A percentile compares a stretch with the other conserved stretches of the same genome.
phyloP scores from a whole-genome alignment of 2,797 vertebrate species.

The Coccyzus lansbergi region DNA sequence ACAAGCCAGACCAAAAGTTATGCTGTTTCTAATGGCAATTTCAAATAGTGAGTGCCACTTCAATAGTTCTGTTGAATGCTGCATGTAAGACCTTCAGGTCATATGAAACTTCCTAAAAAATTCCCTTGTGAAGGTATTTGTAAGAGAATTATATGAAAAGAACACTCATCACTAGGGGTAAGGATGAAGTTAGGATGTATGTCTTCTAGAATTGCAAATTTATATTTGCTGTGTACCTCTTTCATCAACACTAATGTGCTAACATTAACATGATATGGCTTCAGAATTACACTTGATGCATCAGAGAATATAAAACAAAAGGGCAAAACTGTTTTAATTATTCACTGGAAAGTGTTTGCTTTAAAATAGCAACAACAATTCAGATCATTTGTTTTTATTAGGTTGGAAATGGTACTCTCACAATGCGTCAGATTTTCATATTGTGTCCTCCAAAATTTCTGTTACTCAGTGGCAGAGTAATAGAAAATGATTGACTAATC shows the following conservation, averaged over 20 bases:
- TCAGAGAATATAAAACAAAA: not conserved
- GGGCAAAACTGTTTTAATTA: not conserved
- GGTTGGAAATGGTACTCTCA: not conserved
- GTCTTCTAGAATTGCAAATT: not conserved
- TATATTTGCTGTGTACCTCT: not conserved
- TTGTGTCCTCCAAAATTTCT: not conserved
- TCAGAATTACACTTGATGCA: not conserved
- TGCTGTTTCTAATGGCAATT: not conserved
- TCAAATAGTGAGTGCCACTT: not conserved
- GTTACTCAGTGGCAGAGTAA: not conserved
- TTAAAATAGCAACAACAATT: not conserved
- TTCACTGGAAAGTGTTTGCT: not conserved
- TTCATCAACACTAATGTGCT: not conserved
- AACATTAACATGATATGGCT: not conserved
- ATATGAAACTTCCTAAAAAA: not conserved
- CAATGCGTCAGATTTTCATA: not conserved
- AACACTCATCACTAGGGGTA: not conserved
- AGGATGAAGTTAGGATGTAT: not conserved
- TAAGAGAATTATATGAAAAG: not conserved
- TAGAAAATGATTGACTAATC: slow-evolving; percentile 1
- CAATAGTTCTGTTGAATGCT: not conserved
- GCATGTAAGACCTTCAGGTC: not conserved
- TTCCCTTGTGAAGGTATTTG: accelerated
- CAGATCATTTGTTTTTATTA: not conserved
- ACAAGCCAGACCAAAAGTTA: not conserved